A percentile compares a stretch with the other conserved stretches of the same genome.
Evolutionary conservation across 1,140 invertebrate species (phyloP).

Genomic region (Eueides isabella): DNA sequence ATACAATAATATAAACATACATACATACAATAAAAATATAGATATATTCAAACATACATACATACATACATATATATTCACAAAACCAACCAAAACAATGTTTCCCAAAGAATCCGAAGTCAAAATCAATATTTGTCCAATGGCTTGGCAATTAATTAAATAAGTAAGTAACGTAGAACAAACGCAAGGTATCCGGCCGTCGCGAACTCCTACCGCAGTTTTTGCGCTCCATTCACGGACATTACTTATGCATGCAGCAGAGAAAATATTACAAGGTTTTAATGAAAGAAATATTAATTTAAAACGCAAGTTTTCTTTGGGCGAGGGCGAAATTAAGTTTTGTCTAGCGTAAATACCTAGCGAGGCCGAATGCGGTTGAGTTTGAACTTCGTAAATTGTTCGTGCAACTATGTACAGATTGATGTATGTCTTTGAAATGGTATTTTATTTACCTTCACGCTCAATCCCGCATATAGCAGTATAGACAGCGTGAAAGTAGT

Average conservation of each 20-base stretch:
- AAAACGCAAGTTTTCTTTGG: conserved; percentile 77
- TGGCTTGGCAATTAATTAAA: neutral
- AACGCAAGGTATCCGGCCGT: neutral
- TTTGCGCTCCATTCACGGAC: conserved; percentile 68
- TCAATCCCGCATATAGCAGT: neutral
- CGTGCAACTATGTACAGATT: neutral
- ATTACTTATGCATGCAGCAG: conserved; percentile 84
- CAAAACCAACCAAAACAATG: neutral
- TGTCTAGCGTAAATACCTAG: conserved; percentile 55
- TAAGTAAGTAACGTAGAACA: conserved; percentile 2
- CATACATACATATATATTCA: no score
- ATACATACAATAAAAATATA: no score
- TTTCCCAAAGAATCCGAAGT: neutral
- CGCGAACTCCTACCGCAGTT: conserved; percentile 1
- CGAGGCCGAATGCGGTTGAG: conserved; percentile 40
- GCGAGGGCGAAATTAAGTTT: conserved; percentile 69
- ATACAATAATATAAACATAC: no score
- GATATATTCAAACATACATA: no score
- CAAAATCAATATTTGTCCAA: conserved; percentile 3
- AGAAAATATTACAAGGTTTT: conserved; percentile 83
- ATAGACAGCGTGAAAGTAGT: neutral
- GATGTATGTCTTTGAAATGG: no score
- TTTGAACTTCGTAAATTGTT: conserved; percentile 3
- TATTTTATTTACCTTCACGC: no score
- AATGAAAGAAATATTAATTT: conserved; percentile 84